Percentiles rank a stretch among this genome's conserved stretches.
These are phyloP conservation scores for Campoplex nolae DNA, from an alignment of 2,888 invertebrate genomes.

Conservation along the genomic window DNA sequence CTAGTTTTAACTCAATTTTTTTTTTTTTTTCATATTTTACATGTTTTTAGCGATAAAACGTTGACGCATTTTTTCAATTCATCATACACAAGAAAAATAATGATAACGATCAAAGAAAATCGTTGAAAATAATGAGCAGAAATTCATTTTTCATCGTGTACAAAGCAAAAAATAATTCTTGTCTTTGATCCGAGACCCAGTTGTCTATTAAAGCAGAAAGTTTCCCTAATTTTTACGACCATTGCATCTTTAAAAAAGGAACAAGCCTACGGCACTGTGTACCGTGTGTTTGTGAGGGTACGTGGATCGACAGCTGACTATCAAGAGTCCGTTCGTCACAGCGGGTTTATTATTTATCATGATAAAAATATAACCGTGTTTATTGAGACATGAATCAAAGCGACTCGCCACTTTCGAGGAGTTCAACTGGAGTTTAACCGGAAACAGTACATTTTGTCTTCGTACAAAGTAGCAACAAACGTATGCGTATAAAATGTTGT, in stretches of 20 bases:
- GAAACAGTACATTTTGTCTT: no score
- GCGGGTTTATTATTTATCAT: no score
- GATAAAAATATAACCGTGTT: neutral
- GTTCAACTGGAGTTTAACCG: no score
- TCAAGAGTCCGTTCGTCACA: no score
- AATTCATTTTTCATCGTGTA: slow-evolving; percentile 3
- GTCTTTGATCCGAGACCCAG: slow-evolving; percentile 60
- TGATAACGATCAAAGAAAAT: neutral
- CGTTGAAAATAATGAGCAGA: neutral
- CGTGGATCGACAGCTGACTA: no score
- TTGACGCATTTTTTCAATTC: neutral
- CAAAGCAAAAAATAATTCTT: slow-evolving; percentile 27
- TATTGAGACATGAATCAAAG: no score
- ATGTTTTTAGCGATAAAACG: neutral
- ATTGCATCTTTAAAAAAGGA: slow-evolving; percentile 11
- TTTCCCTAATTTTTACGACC: slow-evolving; percentile 12
- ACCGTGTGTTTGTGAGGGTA: no score
- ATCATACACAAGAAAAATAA: neutral
- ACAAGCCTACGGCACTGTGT: neutral
- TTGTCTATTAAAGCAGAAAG: neutral
- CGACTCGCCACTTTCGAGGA: no score
- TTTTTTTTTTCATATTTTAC: neutral
- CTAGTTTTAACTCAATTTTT: neutral
- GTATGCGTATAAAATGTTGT: neutral
- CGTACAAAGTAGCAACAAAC: no score